Conservation (phyloP, 1,140 invertebrate species). For the Amyelois transitella region DNA sequence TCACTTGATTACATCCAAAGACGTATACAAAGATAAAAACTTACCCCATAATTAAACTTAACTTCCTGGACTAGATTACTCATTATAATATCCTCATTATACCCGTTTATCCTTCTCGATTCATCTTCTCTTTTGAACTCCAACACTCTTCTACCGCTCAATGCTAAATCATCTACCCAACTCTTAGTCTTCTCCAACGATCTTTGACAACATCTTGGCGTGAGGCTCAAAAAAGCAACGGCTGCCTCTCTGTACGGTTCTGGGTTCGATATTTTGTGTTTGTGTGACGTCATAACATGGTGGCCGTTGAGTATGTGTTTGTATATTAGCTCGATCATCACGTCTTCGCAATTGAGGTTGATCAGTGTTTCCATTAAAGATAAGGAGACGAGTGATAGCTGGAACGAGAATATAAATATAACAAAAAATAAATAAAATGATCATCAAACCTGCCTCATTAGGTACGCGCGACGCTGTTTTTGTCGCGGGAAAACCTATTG, state of each 20-base stretch:
- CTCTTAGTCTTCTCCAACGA: conserved; percentile 46
- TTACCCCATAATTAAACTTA: conserved; percentile 68
- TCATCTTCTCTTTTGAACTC: conserved; percentile 49
- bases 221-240: conserved; percentile 87
- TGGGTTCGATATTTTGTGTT: conserved; percentile 82
- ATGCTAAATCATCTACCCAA: conserved; percentile 50
- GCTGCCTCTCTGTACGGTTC: conserved; percentile 88
- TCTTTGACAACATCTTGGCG: conserved; percentile 70
- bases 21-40: conserved; percentile 11
- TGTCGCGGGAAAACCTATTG: no score
- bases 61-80: conserved; percentile 61
- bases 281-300: conserved; percentile 87
- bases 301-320: conserved; percentile 90
- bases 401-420: conserved; percentile 50
- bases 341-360: conserved; percentile 95
- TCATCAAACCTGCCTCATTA: no score
- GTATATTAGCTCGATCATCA: conserved; percentile 95
- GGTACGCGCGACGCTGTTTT: no score
- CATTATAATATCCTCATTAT: conserved; percentile 56
- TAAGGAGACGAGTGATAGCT: conserved; percentile 93
- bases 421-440: no score
- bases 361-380: conserved; percentile 93
- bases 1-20: neutral
- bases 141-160: conserved; percentile 45
- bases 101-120: conserved; percentile 39